Evolutionary conservation across 2,888 invertebrate species (phyloP).

Genomic region (Bunonema sp.): DNA sequence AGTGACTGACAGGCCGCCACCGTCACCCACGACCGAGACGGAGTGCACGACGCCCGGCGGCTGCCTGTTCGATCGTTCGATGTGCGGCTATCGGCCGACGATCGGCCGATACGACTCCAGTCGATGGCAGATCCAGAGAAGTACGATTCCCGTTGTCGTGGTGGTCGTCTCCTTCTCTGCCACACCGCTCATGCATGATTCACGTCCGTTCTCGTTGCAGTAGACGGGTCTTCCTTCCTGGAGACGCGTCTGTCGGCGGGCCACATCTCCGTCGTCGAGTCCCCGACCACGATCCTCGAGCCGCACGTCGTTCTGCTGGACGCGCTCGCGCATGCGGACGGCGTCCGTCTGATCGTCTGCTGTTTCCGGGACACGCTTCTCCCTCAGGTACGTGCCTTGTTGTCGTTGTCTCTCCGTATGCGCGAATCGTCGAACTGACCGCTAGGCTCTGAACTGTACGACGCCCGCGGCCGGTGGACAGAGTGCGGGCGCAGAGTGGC

Average conservation of each 20-base stretch:
- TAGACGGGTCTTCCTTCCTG: conserved; percentile 19
- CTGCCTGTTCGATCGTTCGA: conserved; percentile 8
- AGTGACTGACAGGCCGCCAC: too few relatives aligned
- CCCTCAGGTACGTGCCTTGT: too few relatives aligned
- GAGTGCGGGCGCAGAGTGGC: conserved; percentile 3
- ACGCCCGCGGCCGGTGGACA: not conserved
- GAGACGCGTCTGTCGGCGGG: conserved; percentile 20
- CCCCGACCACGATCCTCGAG: conserved; percentile 15
- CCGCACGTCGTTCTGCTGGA: conserved; percentile 11
- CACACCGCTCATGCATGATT: too few relatives aligned
- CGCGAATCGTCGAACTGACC: too few relatives aligned
- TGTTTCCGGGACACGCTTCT: too few relatives aligned
- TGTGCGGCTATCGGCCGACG: conserved; percentile 7
- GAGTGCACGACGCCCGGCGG: conserved; percentile 6
- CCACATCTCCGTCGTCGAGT: conserved; percentile 21
- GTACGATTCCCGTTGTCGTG: too few relatives aligned
- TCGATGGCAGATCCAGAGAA: too few relatives aligned
- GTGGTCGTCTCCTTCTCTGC: too few relatives aligned
- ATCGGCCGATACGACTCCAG: too few relatives aligned
- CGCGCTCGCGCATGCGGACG: conserved; percentile 9
- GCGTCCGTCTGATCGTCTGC: conserved; percentile 9
- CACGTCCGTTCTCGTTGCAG: conserved; percentile 10
- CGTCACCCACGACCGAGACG: too few relatives aligned
- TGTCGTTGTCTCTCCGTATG: too few relatives aligned
- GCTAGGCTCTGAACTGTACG: too few relatives aligned